Percentiles rank a stretch among this genome's conserved stretches.
These are phyloP conservation scores for Pseudomugil tenellus DNA, from an alignment of 2,797 vertebrate genomes.

Conservation along the genomic window DNA sequence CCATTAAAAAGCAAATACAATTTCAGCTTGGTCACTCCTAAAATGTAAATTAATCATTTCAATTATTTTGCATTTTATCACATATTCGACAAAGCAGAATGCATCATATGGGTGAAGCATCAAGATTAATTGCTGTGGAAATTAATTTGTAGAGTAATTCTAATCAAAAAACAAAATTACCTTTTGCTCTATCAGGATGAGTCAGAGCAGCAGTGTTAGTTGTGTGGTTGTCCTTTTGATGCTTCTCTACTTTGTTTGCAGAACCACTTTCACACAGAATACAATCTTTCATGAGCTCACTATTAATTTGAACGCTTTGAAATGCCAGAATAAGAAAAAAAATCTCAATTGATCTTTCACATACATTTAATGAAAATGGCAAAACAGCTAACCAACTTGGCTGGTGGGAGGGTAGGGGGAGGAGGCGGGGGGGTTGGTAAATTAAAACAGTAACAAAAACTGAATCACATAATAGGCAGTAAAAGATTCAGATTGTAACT, in stretches of 20 bases:
- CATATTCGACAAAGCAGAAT: constrained; percentile 65
- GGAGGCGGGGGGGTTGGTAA: not conserved
- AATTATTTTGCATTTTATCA: constrained; percentile 81
- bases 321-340: constrained; percentile 60
- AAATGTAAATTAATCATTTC: constrained; percentile 74
- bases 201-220: constrained; percentile 58
- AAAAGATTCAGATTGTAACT: not conserved
- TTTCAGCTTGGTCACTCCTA: constrained; percentile 67
- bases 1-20: constrained; percentile 61
- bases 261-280: constrained; percentile 45
- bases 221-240: constrained; percentile 39
- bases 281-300: constrained; percentile 58
- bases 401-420: not conserved
- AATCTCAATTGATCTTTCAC: constrained; percentile 28
- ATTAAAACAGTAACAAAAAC: constrained; percentile 9
- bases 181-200: constrained; percentile 75
- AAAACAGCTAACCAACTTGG: constrained; percentile 31
- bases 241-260: constrained; percentile 25
- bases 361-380: constrained; percentile 50
- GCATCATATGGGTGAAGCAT: constrained; percentile 68
- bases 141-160: constrained; percentile 80
- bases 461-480: not conserved
- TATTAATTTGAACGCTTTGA: constrained; percentile 67
- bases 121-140: constrained; percentile 78
- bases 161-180: constrained; percentile 78